A percentile compares a stretch with the other conserved stretches of the same genome.
phyloP scores from a whole-genome alignment of 2,113 vertebrate genomes.

The Asarcornis scutulata region DNA sequence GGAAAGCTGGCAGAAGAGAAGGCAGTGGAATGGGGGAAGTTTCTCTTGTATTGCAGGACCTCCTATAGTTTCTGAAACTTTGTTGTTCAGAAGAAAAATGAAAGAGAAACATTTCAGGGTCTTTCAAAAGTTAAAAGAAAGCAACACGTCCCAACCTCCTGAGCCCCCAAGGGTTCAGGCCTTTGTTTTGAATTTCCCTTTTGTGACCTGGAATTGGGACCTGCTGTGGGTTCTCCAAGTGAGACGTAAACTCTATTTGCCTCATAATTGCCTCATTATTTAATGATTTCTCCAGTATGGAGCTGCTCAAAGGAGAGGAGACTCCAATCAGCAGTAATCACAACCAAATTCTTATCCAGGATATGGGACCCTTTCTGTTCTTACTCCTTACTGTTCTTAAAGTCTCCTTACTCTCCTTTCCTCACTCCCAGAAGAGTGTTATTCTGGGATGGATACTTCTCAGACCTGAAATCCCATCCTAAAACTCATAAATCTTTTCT shows the following conservation, averaged over 20 bases:
- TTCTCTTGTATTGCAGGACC: background rate
- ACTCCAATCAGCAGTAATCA: background rate
- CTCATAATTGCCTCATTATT: background rate
- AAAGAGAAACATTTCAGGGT: background rate
- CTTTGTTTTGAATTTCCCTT: background rate
- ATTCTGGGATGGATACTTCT: background rate
- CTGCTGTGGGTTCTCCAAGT: background rate
- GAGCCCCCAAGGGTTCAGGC: background rate
- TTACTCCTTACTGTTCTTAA: background rate
- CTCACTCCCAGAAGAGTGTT: background rate
- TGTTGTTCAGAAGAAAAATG: background rate
- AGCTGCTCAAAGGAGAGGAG: background rate
- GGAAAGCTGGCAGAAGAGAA: background rate
- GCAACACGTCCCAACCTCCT: background rate
- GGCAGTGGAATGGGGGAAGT: fast-evolving
- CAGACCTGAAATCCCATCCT: background rate
- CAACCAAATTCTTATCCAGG: background rate
- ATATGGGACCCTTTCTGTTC: background rate
- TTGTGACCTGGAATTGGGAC: background rate
- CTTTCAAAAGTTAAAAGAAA: background rate
- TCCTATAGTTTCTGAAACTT: background rate
- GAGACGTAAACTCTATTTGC: background rate
- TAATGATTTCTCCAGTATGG: background rate
- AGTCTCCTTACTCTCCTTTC: background rate
- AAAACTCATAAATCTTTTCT: background rate